These are phyloP conservation scores for Monopis laevigella DNA, from an alignment of 2,888 invertebrate genomes.

Conservation along the genomic window DNA sequence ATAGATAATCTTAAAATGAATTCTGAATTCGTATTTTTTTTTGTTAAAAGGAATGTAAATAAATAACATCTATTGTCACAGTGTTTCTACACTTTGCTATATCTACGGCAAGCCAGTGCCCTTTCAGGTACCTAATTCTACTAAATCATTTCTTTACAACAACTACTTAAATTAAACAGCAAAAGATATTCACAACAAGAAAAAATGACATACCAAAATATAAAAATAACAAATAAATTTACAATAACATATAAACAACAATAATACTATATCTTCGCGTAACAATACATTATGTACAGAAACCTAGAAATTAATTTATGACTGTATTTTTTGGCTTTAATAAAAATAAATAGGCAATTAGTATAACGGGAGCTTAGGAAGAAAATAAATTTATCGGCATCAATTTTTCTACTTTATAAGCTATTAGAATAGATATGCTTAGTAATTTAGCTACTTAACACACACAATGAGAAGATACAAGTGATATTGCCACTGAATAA, in stretches of 20 bases:
- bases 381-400: no score
- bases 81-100: slow-evolving; percentile 12
- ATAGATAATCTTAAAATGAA: background rate
- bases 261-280: slow-evolving; percentile 42
- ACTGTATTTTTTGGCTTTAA: slow-evolving; percentile 67
- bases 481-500: no score
- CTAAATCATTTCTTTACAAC: background rate
- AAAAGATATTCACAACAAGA: slow-evolving; percentile 46
- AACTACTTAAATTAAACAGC: slow-evolving; percentile 23
- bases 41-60: background rate
- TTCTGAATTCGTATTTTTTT: background rate
- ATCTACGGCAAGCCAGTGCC: slow-evolving; percentile 27
- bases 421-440: no score
- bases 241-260: slow-evolving; percentile 56
- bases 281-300: slow-evolving; percentile 45
- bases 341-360: slow-evolving; percentile 62
- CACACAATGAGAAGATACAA: no score
- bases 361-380: slow-evolving; percentile 58
- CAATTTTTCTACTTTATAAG: no score
- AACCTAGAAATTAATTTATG: slow-evolving; percentile 57
- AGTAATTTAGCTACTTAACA: no score
- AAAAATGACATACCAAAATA: slow-evolving; percentile 56
- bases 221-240: slow-evolving; percentile 36
- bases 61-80: background rate
- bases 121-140: background rate